Base-by-base conservation (phyloP, 1,140 invertebrate species). In the Gonatopus flavifemur region DNA sequence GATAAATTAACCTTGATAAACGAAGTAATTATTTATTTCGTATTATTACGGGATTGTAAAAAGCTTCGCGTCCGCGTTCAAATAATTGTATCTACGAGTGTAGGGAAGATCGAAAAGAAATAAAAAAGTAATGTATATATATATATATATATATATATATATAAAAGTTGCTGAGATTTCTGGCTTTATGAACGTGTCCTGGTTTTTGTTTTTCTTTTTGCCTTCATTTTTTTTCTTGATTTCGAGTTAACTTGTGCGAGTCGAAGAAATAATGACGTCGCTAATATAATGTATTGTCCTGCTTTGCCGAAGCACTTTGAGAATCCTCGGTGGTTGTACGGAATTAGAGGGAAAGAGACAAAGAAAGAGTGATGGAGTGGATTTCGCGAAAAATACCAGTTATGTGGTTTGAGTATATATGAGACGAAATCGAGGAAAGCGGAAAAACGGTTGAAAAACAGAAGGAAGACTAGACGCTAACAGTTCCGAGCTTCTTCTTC, bases 251-350 rank as follows among this genome's bases (percentile, higher is more conserved):
- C 57, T 65, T 64, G 68, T n/a, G n/a, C 60, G 55, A 52, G 52
- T 51, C 62, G 59, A 61, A 69, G 71, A 71, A 72, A 66, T 72
- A 74, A 74, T 70, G 70, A 70, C 63, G 58, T 62, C 55, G 67
- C 64, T 68, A 66, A 71, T 72, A 69, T 72, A 72, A 70, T 64
- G 70, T 71, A 71, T 69, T 64, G 65, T 69, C 59, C 56, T 60
- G 65, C 53, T 69, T 67, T 59, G 59, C 55, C 60, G 62, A 51
- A 52, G 57, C 49, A 63, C 69, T 68, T 57, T 38, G 60, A 28
- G 10, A 10, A 16, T 24, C 35, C 39, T 35, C 22, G 30, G n/a
- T n/a, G n/a, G n/a, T n/a, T n/a, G n/a, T n/a, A n/a, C n/a, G n/a
- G n/a, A 8, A 33, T 25, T n/a, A 31, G 28, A 10, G 12, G 13